Evolutionary conservation across 1,140 invertebrate genomes (phyloP).

Genomic region (Ips nitidus): DNA sequence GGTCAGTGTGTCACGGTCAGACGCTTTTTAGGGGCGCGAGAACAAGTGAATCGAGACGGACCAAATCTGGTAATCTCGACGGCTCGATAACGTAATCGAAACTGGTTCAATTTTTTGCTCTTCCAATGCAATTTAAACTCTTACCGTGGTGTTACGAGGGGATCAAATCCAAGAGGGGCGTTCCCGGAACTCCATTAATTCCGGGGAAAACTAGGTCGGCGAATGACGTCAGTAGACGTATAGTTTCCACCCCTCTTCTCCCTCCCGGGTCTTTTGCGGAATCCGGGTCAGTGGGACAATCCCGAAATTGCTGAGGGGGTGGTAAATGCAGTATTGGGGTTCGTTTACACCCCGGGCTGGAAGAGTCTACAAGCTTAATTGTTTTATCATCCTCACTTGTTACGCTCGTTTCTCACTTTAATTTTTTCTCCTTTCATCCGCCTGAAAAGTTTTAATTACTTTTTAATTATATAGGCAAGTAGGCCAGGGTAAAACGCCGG

Average conservation of each 20-base stretch:
- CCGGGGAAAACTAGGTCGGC: constrained; percentile 16
- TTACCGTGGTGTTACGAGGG: too few species aligned
- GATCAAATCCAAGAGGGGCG: background rate
- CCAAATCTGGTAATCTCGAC: constrained; percentile 13
- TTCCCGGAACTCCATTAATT: constrained; percentile 13
- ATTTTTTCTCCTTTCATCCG: background rate
- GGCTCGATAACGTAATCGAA: too few species aligned
- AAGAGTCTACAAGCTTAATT: constrained; percentile 4
- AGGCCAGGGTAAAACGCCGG: constrained; percentile 13
- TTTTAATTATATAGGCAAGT: constrained; percentile 13
- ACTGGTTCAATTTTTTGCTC: too few species aligned
- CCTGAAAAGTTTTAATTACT: constrained; percentile 1
- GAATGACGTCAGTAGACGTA: constrained; percentile 25
- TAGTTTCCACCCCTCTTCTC: background rate
- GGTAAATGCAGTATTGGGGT: background rate
- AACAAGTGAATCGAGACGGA: constrained; percentile 13
- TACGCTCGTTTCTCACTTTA: background rate
- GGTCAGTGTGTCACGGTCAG: constrained; percentile 33
- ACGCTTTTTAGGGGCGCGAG: constrained; percentile 1
- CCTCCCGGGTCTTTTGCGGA: background rate
- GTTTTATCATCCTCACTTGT: background rate
- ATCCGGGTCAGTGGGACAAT: constrained; percentile 23
- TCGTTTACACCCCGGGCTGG: background rate
- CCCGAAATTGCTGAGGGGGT: background rate
- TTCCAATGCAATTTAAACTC: too few species aligned